phyloP scores from a whole-genome alignment of 1,140 invertebrate genomes.

The Lepidurus packardi region DNA sequence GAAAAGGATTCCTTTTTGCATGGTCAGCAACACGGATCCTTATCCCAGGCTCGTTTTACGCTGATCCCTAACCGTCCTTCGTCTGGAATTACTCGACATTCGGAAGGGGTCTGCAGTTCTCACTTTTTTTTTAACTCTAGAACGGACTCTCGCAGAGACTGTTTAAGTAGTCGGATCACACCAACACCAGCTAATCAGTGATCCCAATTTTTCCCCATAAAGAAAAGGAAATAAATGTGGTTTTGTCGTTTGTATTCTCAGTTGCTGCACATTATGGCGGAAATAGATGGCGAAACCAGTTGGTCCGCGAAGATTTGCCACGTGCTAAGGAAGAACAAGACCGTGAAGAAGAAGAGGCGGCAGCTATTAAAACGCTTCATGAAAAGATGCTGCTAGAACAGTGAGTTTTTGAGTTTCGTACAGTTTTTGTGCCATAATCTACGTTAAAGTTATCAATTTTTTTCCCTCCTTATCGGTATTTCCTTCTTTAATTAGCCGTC shows the following conservation, averaged over 20 bases:
- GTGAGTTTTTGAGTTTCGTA: slow-evolving; percentile 45
- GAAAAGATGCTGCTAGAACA: slow-evolving; percentile 57
- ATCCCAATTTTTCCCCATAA: not conserved
- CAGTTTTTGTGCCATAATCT: not conserved
- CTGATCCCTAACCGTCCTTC: not conserved
- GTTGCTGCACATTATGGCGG: slow-evolving; percentile 61
- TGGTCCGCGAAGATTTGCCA: slow-evolving; percentile 81
- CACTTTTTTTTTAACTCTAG: not conserved
- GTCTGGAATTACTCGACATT: not conserved
- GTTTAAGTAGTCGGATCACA: not conserved
- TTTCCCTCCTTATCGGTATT: not conserved
- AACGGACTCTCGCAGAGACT: not conserved
- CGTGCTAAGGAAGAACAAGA: slow-evolving; percentile 74
- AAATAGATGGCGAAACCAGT: slow-evolving; percentile 78
- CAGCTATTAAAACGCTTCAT: slow-evolving; percentile 54
- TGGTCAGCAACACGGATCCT: not conserved
- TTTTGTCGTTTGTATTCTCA: slow-evolving; percentile 22
- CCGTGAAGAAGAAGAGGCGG: slow-evolving; percentile 62
- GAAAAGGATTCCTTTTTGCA: not conserved
- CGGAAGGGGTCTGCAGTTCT: not conserved
- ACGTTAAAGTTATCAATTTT: not conserved
- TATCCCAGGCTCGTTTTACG: not conserved
- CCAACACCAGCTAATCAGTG: not conserved
- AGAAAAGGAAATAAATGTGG: not conserved
- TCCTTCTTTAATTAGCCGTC: not conserved